These are phyloP conservation scores for Thalassoma bifasciatum DNA, from an alignment of 2,113 vertebrate genomes.

Conservation along the genomic window DNA sequence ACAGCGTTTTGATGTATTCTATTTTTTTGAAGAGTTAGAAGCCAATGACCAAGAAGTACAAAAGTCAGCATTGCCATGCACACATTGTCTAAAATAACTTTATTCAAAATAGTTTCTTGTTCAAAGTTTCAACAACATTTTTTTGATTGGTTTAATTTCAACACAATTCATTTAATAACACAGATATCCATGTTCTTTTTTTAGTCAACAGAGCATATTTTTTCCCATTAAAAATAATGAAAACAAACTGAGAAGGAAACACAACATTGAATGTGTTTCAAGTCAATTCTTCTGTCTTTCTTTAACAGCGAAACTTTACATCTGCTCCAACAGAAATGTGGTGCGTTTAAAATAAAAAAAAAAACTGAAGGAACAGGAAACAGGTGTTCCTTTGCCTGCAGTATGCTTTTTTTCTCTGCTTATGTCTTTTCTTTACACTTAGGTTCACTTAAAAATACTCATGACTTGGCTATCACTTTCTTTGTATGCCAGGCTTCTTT, in stretches of 20 bases:
- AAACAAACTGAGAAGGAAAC: not conserved
- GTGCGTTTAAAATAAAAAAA: slow-evolving; percentile 10
- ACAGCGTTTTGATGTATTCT: no score
- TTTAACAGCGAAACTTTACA: slow-evolving; percentile 28
- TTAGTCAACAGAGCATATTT: not conserved
- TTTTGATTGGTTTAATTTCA: no score
- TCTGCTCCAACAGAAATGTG: slow-evolving; percentile 16
- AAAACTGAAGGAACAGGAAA: slow-evolving; percentile 68
- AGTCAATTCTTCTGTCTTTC: not conserved
- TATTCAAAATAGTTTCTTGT: slow-evolving; percentile 50
- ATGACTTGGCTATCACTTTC: no score
- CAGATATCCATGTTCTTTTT: not conserved
- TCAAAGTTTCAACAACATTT: not conserved
- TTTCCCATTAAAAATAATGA: slow-evolving; percentile 19
- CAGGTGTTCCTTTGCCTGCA: slow-evolving; percentile 43
- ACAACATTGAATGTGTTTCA: not conserved
- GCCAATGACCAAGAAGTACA: no score
- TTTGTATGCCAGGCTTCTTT: no score
- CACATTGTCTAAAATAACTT: slow-evolving; percentile 51
- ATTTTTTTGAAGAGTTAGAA: no score
- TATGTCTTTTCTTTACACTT: slow-evolving; percentile 12
- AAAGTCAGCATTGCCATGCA: no score
- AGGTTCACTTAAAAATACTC: no score
- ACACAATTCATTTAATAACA: no score
- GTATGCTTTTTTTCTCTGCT: slow-evolving; percentile 1